Evolutionary conservation across 2,113 vertebrate genomes (phyloP).

Genomic region (Anhinga anhinga): DNA sequence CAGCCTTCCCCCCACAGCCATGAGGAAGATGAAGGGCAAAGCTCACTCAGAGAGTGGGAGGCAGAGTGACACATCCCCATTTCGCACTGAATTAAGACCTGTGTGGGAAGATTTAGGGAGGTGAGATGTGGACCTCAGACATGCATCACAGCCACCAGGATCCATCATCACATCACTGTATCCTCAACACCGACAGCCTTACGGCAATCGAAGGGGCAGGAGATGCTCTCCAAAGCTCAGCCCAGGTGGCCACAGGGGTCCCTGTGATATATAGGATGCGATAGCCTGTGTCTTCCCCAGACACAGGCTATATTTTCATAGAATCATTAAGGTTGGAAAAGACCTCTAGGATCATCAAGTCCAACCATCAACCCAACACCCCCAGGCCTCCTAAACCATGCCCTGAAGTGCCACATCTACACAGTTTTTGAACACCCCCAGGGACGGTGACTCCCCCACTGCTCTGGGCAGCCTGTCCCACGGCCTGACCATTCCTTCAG

Average conservation of each 20-base stretch:
- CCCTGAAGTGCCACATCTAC: too few species aligned
- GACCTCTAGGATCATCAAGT: too few species aligned
- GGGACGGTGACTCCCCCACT: too few species aligned
- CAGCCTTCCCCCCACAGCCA: background rate
- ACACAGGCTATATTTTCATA: background rate
- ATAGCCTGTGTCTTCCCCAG: background rate
- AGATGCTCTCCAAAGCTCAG: background rate
- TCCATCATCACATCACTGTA: background rate
- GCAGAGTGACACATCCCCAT: background rate
- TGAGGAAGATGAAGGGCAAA: background rate
- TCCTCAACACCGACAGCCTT: background rate
- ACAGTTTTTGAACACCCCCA: too few species aligned
- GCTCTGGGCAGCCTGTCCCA: too few species aligned
- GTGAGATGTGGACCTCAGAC: background rate
- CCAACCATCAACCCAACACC: too few species aligned
- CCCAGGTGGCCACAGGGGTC: background rate
- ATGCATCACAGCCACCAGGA: background rate
- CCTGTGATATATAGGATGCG: background rate
- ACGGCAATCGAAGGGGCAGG: background rate
- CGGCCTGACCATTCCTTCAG: too few species aligned
- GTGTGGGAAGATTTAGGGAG: background rate
- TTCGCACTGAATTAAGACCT: background rate
- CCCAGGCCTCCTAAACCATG: too few species aligned
- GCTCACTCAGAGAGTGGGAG: rapidly evolving
- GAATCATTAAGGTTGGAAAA: too few species aligned